phyloP scores from a whole-genome alignment of 92 coral and sea anemone species.

The Phenganax stokvisi region DNA sequence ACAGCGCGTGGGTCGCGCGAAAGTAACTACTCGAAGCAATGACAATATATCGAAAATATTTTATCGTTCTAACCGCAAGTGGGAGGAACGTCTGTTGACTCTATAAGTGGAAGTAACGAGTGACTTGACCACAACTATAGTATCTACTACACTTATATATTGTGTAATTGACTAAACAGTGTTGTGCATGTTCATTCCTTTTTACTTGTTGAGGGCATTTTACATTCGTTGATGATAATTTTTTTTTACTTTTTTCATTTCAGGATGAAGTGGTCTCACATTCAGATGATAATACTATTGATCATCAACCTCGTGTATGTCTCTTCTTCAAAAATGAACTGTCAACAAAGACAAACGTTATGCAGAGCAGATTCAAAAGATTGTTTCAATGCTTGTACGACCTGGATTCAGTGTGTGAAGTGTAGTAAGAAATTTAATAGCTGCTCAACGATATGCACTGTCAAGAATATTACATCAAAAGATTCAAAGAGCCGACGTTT shows the following conservation, averaged over 20 bases:
- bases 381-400: background rate
- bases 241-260: background rate
- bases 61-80: background rate
- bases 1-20: background rate
- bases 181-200: no score
- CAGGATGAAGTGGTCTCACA: conserved; percentile 1
- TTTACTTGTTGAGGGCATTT: no score
- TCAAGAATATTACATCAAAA: background rate
- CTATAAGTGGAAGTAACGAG: no score
- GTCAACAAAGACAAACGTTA: background rate
- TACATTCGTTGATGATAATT: background rate
- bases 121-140: no score
- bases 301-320: background rate
- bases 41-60: background rate
- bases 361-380: background rate
- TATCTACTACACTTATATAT: no score
- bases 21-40: conserved; percentile 6
- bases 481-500: background rate
- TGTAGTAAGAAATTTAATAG: background rate
- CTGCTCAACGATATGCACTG: background rate
- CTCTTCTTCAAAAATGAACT: background rate
- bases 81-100: no score
- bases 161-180: no score
- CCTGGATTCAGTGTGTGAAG: background rate
- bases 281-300: background rate